Evolutionary conservation across 2,888 invertebrate genomes (phyloP).

Genomic region (Drosophila suboccidentalis): DNA sequence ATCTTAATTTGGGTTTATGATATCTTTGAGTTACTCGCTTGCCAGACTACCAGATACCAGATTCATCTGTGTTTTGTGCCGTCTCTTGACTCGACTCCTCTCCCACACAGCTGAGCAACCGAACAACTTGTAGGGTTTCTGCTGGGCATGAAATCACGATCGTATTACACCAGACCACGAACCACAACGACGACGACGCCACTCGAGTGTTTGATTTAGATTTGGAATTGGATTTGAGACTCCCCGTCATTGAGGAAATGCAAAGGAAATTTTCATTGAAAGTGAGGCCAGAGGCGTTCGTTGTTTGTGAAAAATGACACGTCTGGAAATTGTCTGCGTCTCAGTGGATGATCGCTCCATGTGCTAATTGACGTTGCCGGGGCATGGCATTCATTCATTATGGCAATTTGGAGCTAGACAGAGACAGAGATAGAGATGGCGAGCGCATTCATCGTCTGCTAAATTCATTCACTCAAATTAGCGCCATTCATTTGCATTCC

Average conservation of each 20-base stretch:
- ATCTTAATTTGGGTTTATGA: constrained; percentile 77
- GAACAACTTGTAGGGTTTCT: constrained; percentile 67
- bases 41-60: constrained; percentile 24
- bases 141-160: constrained; percentile 71
- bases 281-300: constrained; percentile 53
- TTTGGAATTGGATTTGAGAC: constrained; percentile 22
- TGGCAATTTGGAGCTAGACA: constrained; percentile 23
- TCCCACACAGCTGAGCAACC: constrained; percentile 26
- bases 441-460: neutral
- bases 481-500: constrained; percentile 49
- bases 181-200: constrained; percentile 48
- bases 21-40: constrained; percentile 59
- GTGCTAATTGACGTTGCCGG: constrained; percentile 45
- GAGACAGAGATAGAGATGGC: neutral
- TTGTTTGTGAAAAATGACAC: constrained; percentile 78
- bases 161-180: constrained; percentile 66
- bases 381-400: constrained; percentile 47
- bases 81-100: constrained; percentile 53
- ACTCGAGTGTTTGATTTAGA: constrained; percentile 60
- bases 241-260: constrained; percentile 67
- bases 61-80: constrained; percentile 32
- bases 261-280: constrained; percentile 68
- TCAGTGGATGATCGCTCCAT: constrained; percentile 23
- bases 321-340: constrained; percentile 51
- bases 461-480: constrained; percentile 45